Evolutionary conservation across 2,797 vertebrate genomes (phyloP).

Genomic region (Hylomyscus alleni): DNA sequence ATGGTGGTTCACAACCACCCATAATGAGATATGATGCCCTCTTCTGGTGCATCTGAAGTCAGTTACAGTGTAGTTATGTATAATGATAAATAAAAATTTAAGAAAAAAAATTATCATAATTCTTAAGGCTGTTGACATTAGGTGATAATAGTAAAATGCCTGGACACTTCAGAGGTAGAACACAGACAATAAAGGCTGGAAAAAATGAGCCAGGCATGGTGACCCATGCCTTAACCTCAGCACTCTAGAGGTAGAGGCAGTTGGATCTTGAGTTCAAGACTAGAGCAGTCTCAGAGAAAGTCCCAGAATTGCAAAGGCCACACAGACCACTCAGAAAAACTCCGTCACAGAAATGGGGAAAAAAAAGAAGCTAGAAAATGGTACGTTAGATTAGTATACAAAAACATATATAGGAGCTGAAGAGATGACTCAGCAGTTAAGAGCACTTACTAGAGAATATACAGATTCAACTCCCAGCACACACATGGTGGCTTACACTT

Average conservation of each 20-base stretch:
- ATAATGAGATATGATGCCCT: no score
- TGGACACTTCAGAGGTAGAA: constrained; percentile 56
- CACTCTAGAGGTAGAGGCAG: neutral
- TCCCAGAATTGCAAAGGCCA: neutral
- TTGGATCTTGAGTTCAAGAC: neutral
- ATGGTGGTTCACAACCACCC: no score
- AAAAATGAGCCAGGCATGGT: neutral
- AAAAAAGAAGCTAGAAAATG: neutral
- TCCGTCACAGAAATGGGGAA: neutral
- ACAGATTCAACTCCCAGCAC: neutral
- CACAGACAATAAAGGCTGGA: constrained; percentile 25
- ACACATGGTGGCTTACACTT: neutral
- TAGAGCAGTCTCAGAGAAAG: neutral
- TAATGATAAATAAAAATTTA: no score
- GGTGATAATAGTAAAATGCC: constrained; percentile 53
- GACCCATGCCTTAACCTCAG: neutral
- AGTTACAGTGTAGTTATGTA: no score
- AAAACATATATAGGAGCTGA: neutral
- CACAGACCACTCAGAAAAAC: neutral
- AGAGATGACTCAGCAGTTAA: neutral
- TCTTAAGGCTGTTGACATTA: constrained; percentile 46
- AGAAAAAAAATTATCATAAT: constrained; percentile 23
- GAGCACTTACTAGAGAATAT: neutral
- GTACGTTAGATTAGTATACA: neutral
- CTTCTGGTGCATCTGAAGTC: no score